A percentile compares a stretch with the other conserved stretches of the same genome.
phyloP scores from a whole-genome alignment of 2,113 vertebrate species.

The Lepus europaeus region DNA sequence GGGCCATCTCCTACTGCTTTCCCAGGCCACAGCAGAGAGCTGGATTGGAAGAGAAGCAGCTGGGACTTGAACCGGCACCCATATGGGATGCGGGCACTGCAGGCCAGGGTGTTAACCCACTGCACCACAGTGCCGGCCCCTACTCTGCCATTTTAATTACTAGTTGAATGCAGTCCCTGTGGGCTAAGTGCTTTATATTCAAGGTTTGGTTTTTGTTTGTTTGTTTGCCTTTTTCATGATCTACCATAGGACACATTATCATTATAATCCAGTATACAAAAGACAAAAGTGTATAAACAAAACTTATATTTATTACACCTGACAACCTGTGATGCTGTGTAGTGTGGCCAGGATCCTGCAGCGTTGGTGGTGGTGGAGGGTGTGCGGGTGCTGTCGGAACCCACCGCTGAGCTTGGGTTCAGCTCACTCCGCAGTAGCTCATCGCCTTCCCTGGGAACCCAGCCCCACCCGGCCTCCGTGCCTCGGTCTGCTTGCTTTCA shows the following conservation, averaged over 20 bases:
- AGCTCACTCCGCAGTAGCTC: too few relatives aligned
- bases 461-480: rapidly evolving
- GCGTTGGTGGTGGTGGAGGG: neutral
- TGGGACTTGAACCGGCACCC: too few relatives aligned
- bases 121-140: too few relatives aligned
- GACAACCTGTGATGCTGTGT: neutral
- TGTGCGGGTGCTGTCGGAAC: too few relatives aligned
- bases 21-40: too few relatives aligned
- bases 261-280: neutral
- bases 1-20: too few relatives aligned
- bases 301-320: rapidly evolving
- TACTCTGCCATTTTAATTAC: neutral
- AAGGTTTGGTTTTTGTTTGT: neutral
- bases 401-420: neutral
- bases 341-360: neutral
- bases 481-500: neutral
- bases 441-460: rapidly evolving
- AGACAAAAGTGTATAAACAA: neutral
- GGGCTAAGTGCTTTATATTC: neutral
- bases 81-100: too few relatives aligned
- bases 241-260: neutral
- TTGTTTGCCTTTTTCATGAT: too few relatives aligned
- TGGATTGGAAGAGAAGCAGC: too few relatives aligned
- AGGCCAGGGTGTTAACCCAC: too few relatives aligned
- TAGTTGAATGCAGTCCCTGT: rapidly evolving